Evolutionary conservation across 2,888 invertebrate genomes (phyloP), one percentile per base, ranked within the genome.

Genomic region (Temnothorax unifasciatus): DNA sequence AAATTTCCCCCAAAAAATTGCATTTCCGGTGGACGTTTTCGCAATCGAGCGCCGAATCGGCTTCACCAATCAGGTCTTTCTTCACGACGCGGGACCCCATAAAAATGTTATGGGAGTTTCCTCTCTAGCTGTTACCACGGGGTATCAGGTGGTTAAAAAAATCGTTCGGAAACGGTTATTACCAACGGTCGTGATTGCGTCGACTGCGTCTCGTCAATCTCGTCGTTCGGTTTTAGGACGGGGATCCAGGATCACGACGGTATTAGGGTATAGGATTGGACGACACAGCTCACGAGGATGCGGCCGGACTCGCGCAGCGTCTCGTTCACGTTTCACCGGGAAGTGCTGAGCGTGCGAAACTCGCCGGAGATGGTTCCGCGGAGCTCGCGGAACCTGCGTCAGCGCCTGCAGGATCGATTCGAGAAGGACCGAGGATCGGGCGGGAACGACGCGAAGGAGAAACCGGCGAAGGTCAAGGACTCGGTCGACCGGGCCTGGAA

Each of bases 291-390:
- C 29, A 13, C 21, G 0, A 90, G 68, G 71, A 95, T 95, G 95
- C 93, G 94, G 44, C 94, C 95, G 64, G 95, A 95, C 88, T 94
- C 94, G 66, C 93, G 95, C 47, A 95, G 95, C 88, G 94, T 94
- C 82, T 95, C 95, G 47, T 95, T 95, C 71, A 92, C 94, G 29
- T 95, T 95, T 83, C 95, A 95, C 87, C 94, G 94, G 29, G 94
- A 94, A 38, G 90, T 91, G 41, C 83, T 93, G 41, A 88, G 89
- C 73, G 88, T 90, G 68, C 87, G 85, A 21, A 92, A 91, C 71
- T 93, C 91, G 6, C 87, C 92, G 44, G 92, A 93, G 71, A 81
- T 90, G 50, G 88, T 89, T 29, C 29, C 29, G 63, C 71, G 79
- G 3, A 86, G 83, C 5, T 88, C 92, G 15, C 92, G 91, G 38